Evolutionary conservation across 2,888 invertebrate genomes (phyloP).

Genomic region (Leptopilina myrica): DNA sequence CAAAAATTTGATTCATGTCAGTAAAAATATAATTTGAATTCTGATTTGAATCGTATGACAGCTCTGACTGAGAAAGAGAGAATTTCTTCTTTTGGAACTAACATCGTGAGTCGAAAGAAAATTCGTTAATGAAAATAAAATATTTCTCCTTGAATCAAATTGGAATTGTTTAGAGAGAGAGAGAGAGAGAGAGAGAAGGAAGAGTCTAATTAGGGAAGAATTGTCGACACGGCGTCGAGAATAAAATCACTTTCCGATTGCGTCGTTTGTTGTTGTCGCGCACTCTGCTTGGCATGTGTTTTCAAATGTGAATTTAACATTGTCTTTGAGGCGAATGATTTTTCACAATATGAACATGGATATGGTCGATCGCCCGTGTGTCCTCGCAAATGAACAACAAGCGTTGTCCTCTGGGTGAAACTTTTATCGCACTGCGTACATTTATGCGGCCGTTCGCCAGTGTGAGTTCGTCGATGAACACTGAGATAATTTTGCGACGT

Average conservation of each 20-base stretch:
- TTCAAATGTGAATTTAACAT: slow-evolving; percentile 75
- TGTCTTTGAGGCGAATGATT: slow-evolving; percentile 74
- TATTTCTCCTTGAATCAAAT: neutral
- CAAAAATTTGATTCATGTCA: no score
- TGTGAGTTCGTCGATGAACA: slow-evolving; percentile 73
- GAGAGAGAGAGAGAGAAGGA: no score
- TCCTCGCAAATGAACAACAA: slow-evolving; percentile 73
- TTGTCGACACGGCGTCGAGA: slow-evolving; percentile 1
- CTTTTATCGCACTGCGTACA: slow-evolving; percentile 73
- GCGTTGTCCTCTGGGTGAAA: slow-evolving; percentile 74
- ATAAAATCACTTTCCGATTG: slow-evolving; percentile 39
- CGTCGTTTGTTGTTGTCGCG: slow-evolving; percentile 58
- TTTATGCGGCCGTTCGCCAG: slow-evolving; percentile 74
- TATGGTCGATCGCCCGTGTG: slow-evolving; percentile 74
- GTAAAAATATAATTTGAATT: no score
- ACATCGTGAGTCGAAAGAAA: no score
- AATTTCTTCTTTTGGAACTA: no score
- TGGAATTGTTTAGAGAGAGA: no score
- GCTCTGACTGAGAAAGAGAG: no score
- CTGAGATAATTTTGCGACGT: slow-evolving; percentile 74
- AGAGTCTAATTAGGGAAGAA: slow-evolving; percentile 32
- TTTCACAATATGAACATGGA: slow-evolving; percentile 72
- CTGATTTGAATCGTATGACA: no score
- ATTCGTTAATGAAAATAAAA: no score
- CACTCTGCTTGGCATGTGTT: slow-evolving; percentile 74